Percentiles rank a stretch among this genome's conserved stretches.
phyloP scores from a whole-genome alignment of 1,140 invertebrate species.

The Ceratoteleas bidentatus region DNA sequence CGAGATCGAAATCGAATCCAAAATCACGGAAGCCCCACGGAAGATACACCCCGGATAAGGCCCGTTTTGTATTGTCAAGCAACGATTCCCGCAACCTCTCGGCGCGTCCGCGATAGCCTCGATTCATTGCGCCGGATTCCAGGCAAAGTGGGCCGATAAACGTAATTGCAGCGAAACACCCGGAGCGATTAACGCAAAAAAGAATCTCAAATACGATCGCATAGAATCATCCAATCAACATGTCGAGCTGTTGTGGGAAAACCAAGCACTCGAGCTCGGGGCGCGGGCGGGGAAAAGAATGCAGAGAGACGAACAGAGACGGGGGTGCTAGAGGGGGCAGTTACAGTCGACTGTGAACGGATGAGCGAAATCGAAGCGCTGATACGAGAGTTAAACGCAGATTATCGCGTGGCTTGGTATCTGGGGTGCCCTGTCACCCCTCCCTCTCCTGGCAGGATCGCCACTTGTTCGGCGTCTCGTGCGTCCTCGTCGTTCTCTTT shows the following conservation, averaged over 20 bases:
- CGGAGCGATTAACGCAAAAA: conserved; percentile 56
- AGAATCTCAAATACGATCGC: conserved; percentile 56
- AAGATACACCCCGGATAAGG: conserved; percentile 7
- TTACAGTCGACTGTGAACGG: conserved; percentile 62
- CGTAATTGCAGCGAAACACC: conserved; percentile 51
- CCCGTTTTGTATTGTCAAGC: conserved; percentile 21
- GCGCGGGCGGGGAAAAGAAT: conserved; percentile 25
- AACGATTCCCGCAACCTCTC: conserved; percentile 12
- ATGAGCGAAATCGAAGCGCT: conserved; percentile 66
- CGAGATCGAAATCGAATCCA: not conserved
- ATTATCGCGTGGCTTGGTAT: conserved; percentile 70
- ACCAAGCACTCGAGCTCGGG: not conserved
- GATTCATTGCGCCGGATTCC: conserved; percentile 37
- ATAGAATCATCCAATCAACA: conserved; percentile 61
- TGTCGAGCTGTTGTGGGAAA: conserved; percentile 61
- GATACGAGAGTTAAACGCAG: conserved; percentile 68
- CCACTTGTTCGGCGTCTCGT: conserved; percentile 24
- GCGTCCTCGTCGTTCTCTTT: conserved; percentile 58
- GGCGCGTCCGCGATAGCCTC: conserved; percentile 13
- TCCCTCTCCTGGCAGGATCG: conserved; percentile 50
- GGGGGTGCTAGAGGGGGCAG: not conserved
- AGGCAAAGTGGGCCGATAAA: conserved; percentile 51
- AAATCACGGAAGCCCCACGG: not conserved
- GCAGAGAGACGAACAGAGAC: conserved; percentile 6
- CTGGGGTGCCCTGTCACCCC: conserved; percentile 71